Conservation (phyloP, 2,113 vertebrate genomes). For the Triplophysa tibetana region DNA sequence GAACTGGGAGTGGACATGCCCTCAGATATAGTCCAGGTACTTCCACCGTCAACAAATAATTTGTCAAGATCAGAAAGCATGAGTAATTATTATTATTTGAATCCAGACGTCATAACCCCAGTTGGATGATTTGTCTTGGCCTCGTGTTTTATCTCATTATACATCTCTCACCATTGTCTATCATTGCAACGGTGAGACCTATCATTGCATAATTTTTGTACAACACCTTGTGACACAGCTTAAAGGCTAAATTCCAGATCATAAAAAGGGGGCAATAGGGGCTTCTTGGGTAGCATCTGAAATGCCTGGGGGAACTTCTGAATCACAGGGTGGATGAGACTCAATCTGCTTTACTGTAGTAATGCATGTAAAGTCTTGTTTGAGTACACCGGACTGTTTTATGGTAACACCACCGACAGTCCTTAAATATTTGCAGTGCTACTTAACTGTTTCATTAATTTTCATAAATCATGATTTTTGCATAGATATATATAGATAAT, state of each 20-base stretch:
- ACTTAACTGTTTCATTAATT: too few relatives aligned
- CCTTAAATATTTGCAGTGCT: too few relatives aligned
- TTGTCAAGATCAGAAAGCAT: constrained; percentile 23
- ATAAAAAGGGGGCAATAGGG: constrained; percentile 12
- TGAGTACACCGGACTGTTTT: constrained; percentile 18
- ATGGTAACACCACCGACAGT: neutral
- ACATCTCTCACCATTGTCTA: neutral
- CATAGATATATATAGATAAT: too few relatives aligned
- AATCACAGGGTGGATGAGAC: constrained; percentile 3
- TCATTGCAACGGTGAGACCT: too few relatives aligned
- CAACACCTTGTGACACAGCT: neutral
- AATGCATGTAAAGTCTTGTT: constrained; percentile 62
- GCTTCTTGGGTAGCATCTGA: constrained; percentile 9
- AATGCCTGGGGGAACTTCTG: neutral
- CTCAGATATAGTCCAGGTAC: constrained; percentile 39
- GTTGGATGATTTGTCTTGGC: neutral
- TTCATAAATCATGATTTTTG: too few relatives aligned
- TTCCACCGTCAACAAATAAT: constrained; percentile 30
- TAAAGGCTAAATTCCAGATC: constrained; percentile 26
- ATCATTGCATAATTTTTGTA: neutral
- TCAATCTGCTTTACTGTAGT: constrained; percentile 24
- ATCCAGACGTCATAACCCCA: constrained; percentile 27
- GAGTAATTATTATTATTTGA: constrained; percentile 21
- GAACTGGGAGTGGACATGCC: constrained; percentile 27
- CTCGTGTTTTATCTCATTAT: constrained; percentile 7